A percentile compares a stretch with the other conserved stretches of the same genome.
These are phyloP conservation scores for Acyrthosiphon pisum DNA, from an alignment of 1,140 invertebrate genomes.

Conservation along the genomic window DNA sequence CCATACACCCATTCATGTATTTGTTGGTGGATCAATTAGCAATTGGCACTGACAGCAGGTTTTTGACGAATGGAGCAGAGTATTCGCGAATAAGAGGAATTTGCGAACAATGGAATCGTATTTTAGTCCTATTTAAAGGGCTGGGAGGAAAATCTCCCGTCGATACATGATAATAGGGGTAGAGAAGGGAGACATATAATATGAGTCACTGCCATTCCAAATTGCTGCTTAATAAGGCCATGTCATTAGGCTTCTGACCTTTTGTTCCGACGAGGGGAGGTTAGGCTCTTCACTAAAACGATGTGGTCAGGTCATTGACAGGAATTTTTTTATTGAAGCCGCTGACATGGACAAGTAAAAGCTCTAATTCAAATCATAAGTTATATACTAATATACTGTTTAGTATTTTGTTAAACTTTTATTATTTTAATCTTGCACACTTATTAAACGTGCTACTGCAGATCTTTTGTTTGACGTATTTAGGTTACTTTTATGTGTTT, in stretches of 20 bases:
- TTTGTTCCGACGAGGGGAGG: conserved; percentile 25
- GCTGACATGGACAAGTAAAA: not conserved
- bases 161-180: conserved; percentile 35
- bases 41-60: not conserved
- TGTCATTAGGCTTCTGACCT: conserved; percentile 49
- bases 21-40: not conserved
- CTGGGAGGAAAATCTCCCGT: not conserved
- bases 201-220: conserved; percentile 49
- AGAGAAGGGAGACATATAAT: conserved; percentile 17
- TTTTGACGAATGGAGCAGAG: not conserved
- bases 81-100: not conserved
- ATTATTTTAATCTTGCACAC: not conserved
- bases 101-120: not conserved
- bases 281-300: not conserved
- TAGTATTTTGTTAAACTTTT: not conserved
- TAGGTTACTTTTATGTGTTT: not conserved
- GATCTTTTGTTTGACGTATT: not conserved
- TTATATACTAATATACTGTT: not conserved
- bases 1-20: not conserved
- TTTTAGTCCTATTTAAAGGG: not conserved
- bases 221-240: conserved; percentile 55
- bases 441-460: not conserved
- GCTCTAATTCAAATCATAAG: not conserved
- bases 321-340: not conserved
- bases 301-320: conserved; percentile 27